Evolutionary conservation across 2,888 invertebrate genomes (phyloP).

Genomic region (Epiblema foenella): DNA sequence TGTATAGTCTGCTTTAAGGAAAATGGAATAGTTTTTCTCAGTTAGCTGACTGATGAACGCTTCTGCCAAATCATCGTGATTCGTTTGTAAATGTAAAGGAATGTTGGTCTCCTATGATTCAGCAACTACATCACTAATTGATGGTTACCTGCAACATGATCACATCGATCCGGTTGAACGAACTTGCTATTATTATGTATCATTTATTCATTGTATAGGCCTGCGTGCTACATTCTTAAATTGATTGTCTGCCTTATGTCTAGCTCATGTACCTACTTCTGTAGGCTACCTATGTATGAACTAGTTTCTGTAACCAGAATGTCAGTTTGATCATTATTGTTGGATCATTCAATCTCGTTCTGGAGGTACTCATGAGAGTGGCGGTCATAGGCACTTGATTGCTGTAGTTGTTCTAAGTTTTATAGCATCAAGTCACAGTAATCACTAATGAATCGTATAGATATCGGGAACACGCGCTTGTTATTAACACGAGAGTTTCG

Average conservation of each 20-base stretch:
- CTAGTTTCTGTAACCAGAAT: not conserved
- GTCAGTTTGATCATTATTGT: not conserved
- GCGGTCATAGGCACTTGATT: not conserved
- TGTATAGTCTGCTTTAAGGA: not conserved
- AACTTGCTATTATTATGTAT: conserved; percentile 19
- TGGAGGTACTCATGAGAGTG: not conserved
- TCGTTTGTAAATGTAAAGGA: not conserved
- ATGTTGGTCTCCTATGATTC: not conserved
- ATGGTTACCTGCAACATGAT: not conserved
- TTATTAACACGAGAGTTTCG: conserved; percentile 13
- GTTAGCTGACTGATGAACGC: not conserved
- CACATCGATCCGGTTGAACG: conserved; percentile 19
- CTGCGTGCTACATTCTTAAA: conserved; percentile 23
- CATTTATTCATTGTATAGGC: conserved; percentile 20
- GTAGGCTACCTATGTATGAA: not conserved
- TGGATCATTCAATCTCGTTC: too few relatives aligned
- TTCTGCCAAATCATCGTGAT: not conserved
- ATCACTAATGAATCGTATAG: conserved; percentile 5
- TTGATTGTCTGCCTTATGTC: conserved; percentile 23
- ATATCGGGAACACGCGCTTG: conserved; percentile 10
- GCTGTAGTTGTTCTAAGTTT: not conserved
- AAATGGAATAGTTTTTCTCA: not conserved
- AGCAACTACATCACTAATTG: not conserved
- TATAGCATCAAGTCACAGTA: not conserved
- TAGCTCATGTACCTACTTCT: conserved; percentile 14